Evolutionary conservation across 1,140 invertebrate genomes (phyloP).

Genomic region (Phocides pigmalion): DNA sequence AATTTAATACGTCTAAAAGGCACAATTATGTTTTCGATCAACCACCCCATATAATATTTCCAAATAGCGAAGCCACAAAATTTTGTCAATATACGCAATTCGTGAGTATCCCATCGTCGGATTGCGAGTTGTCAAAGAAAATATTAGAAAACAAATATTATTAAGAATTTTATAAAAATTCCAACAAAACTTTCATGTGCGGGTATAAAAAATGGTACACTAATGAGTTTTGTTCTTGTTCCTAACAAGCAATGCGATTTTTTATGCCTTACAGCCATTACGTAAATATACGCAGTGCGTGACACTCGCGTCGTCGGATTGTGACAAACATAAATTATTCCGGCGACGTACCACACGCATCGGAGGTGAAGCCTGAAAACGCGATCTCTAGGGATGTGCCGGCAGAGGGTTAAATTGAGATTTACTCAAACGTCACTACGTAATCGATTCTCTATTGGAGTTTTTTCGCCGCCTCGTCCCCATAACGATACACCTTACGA

Average conservation of each 20-base stretch:
- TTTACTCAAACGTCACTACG: constrained; percentile 1
- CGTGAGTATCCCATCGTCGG: no score
- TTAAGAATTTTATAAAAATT: not conserved
- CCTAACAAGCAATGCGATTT: not conserved
- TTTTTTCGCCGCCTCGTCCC: no score
- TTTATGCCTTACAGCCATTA: constrained; percentile 10
- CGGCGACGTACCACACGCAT: constrained; percentile 12
- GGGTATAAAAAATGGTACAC: not conserved
- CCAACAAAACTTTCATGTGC: not conserved
- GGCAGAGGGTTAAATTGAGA: constrained; percentile 5
- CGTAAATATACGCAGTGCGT: constrained; percentile 32
- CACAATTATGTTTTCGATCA: no score
- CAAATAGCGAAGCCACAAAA: no score
- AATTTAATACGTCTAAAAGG: no score
- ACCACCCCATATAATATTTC: no score
- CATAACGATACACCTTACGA: no score
- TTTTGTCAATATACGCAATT: no score
- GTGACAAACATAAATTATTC: constrained; percentile 31
- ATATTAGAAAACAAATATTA: no score
- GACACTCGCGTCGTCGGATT: constrained; percentile 14
- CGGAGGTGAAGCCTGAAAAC: constrained; percentile 27
- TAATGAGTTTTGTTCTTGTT: not conserved
- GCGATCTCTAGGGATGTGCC: constrained; percentile 2
- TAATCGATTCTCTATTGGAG: no score
- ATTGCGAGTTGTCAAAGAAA: no score